phyloP scores from a whole-genome alignment of 2,797 vertebrate species.

The Leucoraja ocellata region DNA sequence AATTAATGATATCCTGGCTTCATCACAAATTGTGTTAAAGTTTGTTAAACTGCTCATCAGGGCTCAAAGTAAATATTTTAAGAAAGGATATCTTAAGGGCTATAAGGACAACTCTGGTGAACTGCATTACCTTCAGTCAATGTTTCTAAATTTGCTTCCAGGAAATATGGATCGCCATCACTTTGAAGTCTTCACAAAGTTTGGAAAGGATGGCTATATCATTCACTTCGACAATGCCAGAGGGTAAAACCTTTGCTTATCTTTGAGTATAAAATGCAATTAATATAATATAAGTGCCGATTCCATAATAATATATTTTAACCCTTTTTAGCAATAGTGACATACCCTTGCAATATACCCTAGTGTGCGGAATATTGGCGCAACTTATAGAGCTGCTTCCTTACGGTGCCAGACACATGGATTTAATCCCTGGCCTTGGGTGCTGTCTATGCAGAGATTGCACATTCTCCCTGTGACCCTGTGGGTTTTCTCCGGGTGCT shows the following conservation, averaged over 20 bases:
- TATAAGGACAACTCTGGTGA: background rate
- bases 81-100: background rate
- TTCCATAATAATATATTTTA: background rate
- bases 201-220: slow-evolving; percentile 84
- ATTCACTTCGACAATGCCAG: slow-evolving; percentile 90
- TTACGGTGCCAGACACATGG: too few species aligned
- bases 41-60: background rate
- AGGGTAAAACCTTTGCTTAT: slow-evolving; percentile 66
- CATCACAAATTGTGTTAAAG: background rate
- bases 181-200: slow-evolving; percentile 91
- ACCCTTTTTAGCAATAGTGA: too few species aligned
- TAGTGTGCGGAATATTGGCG: too few species aligned
- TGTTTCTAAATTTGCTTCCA: slow-evolving; percentile 46
- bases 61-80: background rate
- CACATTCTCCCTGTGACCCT: too few species aligned
- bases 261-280: background rate
- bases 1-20: background rate
- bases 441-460: too few species aligned
- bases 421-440: too few species aligned
- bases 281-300: background rate
- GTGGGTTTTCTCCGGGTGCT: too few species aligned
- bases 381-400: too few species aligned
- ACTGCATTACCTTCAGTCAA: background rate
- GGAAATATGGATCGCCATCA: slow-evolving; percentile 97
- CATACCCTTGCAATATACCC: too few species aligned